Evolutionary conservation across 2,888 invertebrate genomes (phyloP).

Genomic region (Melanostoma mellinum): DNA sequence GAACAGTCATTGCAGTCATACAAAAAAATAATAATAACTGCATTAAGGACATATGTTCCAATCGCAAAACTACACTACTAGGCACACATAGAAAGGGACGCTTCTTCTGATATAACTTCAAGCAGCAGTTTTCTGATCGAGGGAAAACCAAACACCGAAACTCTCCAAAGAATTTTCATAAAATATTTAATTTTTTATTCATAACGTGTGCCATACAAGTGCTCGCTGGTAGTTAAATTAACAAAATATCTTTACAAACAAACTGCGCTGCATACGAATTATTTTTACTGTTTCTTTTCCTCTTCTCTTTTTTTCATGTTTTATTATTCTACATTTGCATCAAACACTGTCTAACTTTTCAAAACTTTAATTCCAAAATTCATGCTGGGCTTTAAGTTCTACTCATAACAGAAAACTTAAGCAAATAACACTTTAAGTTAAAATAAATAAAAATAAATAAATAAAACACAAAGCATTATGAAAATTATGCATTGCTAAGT

Average conservation of each 20-base stretch:
- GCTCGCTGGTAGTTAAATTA: constrained; percentile 44
- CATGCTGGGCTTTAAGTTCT: no score
- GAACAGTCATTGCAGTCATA: no score
- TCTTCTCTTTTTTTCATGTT: constrained; percentile 49
- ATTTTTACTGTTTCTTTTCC: constrained; percentile 23
- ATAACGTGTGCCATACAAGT: constrained; percentile 68
- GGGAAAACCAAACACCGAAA: constrained; percentile 15
- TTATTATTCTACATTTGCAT: constrained; percentile 7
- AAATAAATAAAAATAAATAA: constrained; percentile 69
- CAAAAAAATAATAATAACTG: no score
- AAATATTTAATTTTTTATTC: constrained; percentile 20
- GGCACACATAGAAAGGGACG: no score
- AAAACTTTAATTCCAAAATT: constrained; percentile 17
- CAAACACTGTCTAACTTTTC: constrained; percentile 46
- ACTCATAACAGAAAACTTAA: constrained; percentile 4
- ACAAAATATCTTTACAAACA: constrained; percentile 35
- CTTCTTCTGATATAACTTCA: no score
- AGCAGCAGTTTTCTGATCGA: no score
- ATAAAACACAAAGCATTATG: constrained; percentile 66
- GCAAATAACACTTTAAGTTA: constrained; percentile 69
- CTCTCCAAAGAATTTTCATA: constrained; percentile 64
- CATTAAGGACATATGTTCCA: no score
- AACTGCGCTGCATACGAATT: constrained; percentile 43
- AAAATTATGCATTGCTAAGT: constrained; percentile 62
- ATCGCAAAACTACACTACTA: no score